phyloP scores from a whole-genome alignment of 92 coral and sea anemone species.

The Palythoa heliodiscus region DNA sequence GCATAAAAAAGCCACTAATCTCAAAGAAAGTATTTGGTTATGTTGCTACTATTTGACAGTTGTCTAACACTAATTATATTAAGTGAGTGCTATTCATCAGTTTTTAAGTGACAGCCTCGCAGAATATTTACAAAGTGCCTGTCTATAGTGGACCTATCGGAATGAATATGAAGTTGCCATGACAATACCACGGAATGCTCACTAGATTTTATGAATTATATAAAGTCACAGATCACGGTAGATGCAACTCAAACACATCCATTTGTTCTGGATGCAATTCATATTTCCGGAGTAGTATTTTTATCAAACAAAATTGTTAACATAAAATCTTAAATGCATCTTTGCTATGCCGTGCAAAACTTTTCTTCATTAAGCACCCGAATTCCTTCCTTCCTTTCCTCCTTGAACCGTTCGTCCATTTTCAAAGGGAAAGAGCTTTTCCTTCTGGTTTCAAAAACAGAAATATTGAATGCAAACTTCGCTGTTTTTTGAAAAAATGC shows the following conservation, averaged over 20 bases:
- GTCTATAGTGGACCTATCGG: neutral
- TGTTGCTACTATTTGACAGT: conserved; percentile 1
- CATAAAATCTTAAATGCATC: neutral
- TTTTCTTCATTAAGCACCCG: neutral
- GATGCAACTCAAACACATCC: neutral
- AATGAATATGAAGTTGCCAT: conserved; percentile 7
- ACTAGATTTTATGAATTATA: neutral
- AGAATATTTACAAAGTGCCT: neutral
- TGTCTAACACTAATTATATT: conserved; percentile 18
- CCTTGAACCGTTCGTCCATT: neutral
- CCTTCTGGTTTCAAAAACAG: conserved; percentile 19
- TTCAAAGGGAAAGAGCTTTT: neutral
- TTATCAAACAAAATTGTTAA: conserved; percentile 5
- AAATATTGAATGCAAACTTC: conserved; percentile 2
- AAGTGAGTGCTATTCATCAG: conserved; percentile 24
- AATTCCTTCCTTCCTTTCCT: neutral
- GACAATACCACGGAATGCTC: neutral
- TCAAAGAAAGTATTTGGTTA: neutral
- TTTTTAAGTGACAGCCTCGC: neutral
- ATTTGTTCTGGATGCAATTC: conserved; percentile 47
- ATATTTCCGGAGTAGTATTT: conserved; percentile 34
- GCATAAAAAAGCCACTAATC: neutral
- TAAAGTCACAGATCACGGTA: neutral
- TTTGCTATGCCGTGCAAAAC: neutral
- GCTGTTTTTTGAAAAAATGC: neutral